A percentile compares a stretch with the other conserved stretches of the same genome.
Evolutionary conservation across 2,888 invertebrate genomes (phyloP).

Genomic region (Parnassius mnemosyne): DNA sequence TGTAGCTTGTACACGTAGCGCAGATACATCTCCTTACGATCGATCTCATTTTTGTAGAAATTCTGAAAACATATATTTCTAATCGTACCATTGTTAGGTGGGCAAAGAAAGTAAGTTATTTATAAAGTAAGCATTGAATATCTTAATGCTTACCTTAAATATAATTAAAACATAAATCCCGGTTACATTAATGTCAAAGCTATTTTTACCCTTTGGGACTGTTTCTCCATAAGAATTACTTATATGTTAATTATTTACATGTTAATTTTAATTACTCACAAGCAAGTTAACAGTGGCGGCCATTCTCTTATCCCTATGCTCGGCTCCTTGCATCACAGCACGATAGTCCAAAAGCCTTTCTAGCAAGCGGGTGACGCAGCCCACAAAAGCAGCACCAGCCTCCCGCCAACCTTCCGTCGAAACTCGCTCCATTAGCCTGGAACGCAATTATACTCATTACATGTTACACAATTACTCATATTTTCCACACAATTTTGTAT

Average conservation of each 20-base stretch:
- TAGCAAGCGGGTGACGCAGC: slow-evolving; percentile 92
- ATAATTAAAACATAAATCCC: too few relatives aligned
- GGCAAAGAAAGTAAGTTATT: too few relatives aligned
- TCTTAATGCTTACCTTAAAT: too few relatives aligned
- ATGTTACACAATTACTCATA: too few relatives aligned
- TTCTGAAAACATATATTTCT: slow-evolving; percentile 79
- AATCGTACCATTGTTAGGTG: too few relatives aligned
- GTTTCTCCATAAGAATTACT: too few relatives aligned
- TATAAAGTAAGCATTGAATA: too few relatives aligned
- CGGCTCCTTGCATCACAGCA: slow-evolving; percentile 96
- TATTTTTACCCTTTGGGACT: too few relatives aligned
- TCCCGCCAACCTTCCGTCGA: slow-evolving; percentile 94
- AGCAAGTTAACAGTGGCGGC: slow-evolving; percentile 97
- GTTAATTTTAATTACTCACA: slow-evolving; percentile 66
- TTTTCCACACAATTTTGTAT: too few relatives aligned
- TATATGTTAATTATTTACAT: too few relatives aligned
- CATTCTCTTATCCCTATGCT: slow-evolving; percentile 97
- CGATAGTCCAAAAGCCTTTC: slow-evolving; percentile 96
- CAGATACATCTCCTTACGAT: slow-evolving; percentile 96
- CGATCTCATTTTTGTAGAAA: slow-evolving; percentile 97
- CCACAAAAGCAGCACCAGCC: slow-evolving; percentile 94
- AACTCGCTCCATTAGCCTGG: slow-evolving; percentile 90
- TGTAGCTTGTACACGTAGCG: slow-evolving; percentile 96
- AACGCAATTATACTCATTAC: not conserved
- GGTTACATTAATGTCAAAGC: too few relatives aligned